Evolutionary conservation across 2,113 vertebrate genomes (phyloP).

Genomic region (Ctenomys sociabilis): DNA sequence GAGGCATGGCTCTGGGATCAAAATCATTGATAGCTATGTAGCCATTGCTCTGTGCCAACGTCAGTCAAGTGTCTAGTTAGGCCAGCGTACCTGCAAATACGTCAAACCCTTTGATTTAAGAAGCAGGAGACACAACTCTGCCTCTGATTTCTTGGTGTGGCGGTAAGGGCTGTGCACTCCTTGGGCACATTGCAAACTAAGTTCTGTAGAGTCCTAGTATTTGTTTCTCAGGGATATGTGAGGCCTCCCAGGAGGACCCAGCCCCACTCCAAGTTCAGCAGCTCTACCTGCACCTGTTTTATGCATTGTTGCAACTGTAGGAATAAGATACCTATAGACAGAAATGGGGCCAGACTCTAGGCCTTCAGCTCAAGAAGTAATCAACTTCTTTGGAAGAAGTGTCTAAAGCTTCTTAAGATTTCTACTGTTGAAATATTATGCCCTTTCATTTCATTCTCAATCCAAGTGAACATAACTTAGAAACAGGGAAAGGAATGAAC

Average conservation of each 20-base stretch:
- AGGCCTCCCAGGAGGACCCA: background rate
- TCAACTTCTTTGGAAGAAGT: slow-evolving; percentile 43
- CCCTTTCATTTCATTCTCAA: slow-evolving; percentile 68
- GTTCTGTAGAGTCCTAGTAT: background rate
- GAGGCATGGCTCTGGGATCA: slow-evolving; percentile 57
- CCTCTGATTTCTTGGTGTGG: background rate
- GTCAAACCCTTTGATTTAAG: slow-evolving; percentile 16
- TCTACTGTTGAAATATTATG: slow-evolving; percentile 50
- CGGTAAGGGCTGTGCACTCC: background rate
- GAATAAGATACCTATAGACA: background rate
- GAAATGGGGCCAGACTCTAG: background rate
- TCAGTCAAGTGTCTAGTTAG: slow-evolving; percentile 5
- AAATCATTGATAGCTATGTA: slow-evolving; percentile 36
- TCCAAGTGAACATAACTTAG: slow-evolving; percentile 59
- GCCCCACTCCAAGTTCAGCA: background rate
- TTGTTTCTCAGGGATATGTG: background rate
- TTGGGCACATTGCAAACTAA: background rate
- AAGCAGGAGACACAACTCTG: background rate
- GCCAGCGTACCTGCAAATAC: slow-evolving; percentile 31
- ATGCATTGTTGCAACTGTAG: background rate
- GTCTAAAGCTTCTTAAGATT: slow-evolving; percentile 50
- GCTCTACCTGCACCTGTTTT: background rate
- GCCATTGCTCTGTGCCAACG: slow-evolving; percentile 43
- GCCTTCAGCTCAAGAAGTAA: slow-evolving; percentile 7
- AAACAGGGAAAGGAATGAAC: slow-evolving; percentile 55